Conservation (phyloP, 1,140 invertebrate genomes). For the Onthophagus taurus region DNA sequence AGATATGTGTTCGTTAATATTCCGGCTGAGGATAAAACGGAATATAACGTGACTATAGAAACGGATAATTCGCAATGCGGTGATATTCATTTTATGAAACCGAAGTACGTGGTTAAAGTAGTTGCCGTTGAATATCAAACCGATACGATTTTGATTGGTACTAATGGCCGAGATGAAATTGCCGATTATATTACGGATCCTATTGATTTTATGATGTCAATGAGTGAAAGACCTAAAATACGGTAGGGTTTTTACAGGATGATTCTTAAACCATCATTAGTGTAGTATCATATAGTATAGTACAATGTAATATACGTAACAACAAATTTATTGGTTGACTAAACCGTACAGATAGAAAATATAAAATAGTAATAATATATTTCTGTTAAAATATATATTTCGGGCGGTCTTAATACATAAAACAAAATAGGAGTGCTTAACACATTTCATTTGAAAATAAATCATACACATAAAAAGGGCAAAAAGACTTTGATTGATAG, state of each 20-base stretch:
- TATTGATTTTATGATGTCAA: conserved; percentile 30
- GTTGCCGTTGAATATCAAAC: conserved; percentile 29
- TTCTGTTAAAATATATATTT: too few species aligned
- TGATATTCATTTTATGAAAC: conserved; percentile 11
- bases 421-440: too few species aligned
- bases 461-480: too few species aligned
- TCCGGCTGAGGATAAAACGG: conserved; percentile 22
- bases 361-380: too few species aligned
- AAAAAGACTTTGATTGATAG: too few species aligned
- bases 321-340: too few species aligned
- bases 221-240: conserved; percentile 30
- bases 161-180: conserved; percentile 23
- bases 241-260: conserved; percentile 18
- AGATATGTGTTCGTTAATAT: conserved; percentile 25
- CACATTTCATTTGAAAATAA: too few species aligned
- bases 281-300: too few species aligned
- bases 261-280: not conserved
- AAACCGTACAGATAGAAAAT: too few species aligned
- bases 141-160: conserved; percentile 29
- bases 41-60: conserved; percentile 24
- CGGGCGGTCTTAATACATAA: too few species aligned
- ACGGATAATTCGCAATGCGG: conserved; percentile 23
- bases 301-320: too few species aligned
- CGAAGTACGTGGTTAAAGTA: conserved; percentile 22
- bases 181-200: conserved; percentile 28